Evolutionary conservation across 2,797 vertebrate genomes (phyloP).

Genomic region (Heteromormyrus szaboi): DNA sequence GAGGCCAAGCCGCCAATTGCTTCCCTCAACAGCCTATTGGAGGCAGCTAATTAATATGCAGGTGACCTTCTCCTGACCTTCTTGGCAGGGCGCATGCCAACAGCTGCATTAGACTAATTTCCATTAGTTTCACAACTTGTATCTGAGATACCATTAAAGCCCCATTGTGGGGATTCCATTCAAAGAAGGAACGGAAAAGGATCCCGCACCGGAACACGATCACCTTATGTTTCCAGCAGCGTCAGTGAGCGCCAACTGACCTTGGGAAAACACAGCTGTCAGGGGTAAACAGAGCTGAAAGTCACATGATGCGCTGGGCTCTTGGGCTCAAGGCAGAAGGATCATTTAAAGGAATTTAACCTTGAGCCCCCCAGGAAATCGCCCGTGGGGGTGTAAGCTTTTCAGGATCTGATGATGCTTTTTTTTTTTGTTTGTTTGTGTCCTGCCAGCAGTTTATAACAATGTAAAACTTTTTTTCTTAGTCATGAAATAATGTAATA

Average conservation of each 20-base stretch:
- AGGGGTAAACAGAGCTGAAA: neutral
- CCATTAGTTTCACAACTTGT: slow-evolving; percentile 8
- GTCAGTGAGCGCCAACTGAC: neutral
- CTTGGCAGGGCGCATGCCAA: neutral
- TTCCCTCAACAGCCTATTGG: neutral
- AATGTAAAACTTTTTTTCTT: neutral
- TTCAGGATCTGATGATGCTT: neutral
- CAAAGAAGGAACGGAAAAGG: neutral
- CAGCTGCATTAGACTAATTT: neutral
- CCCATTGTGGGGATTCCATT: neutral
- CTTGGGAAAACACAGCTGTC: neutral
- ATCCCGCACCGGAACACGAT: neutral
- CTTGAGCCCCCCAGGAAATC: neutral
- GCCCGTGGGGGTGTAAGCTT: neutral
- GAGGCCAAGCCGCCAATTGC: neutral
- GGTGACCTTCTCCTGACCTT: slow-evolving; percentile 14
- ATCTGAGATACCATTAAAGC: neutral
- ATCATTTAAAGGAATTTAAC: neutral
- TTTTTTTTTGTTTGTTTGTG: neutral
- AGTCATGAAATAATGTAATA: neutral
- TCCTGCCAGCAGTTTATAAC: neutral
- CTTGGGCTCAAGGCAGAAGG: neutral
- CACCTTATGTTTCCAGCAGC: neutral
- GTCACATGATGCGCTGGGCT: neutral
- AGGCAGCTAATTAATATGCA: slow-evolving; percentile 8